A percentile compares a stretch with the other conserved stretches of the same genome.
Conservation (phyloP, 1,140 invertebrate species). For the Solenopsis invicta region DNA sequence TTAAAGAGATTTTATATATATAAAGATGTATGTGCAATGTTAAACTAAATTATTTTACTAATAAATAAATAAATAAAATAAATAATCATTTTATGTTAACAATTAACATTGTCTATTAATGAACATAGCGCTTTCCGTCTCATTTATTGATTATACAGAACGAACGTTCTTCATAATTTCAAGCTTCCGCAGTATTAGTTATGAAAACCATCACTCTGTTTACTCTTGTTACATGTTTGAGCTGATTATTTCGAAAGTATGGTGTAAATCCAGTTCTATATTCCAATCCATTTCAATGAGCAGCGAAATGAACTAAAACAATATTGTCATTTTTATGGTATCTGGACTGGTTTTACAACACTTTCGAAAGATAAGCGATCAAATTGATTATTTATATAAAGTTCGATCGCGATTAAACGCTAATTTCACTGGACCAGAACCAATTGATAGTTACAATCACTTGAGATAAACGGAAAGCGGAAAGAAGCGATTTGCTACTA, state of each 20-base stretch:
- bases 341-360: background rate
- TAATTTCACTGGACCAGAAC: conserved; percentile 20
- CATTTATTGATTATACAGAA: background rate
- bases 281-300: conserved; percentile 1
- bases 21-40: background rate
- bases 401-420: conserved; percentile 10
- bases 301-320: conserved; percentile 25
- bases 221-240: background rate
- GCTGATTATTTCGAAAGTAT: conserved; percentile 23
- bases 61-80: conserved; percentile 46
- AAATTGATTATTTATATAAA: conserved; percentile 6
- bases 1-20: background rate
- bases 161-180: background rate
- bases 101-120: background rate
- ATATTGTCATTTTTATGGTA: background rate
- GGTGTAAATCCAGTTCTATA: background rate
- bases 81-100: background rate
- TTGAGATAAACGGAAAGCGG: conserved; percentile 36
- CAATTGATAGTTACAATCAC: conserved; percentile 11
- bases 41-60: conserved; percentile 19
- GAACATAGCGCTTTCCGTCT: conserved; percentile 16
- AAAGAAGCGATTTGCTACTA: conserved; percentile 24
- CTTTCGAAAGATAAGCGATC: conserved; percentile 20
- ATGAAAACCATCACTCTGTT: background rate
- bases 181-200: background rate